Evolutionary conservation across 2,113 vertebrate species (phyloP), one percentile per base, ranked within the genome.

Genomic region (Mesoclemmys tuberculata): DNA sequence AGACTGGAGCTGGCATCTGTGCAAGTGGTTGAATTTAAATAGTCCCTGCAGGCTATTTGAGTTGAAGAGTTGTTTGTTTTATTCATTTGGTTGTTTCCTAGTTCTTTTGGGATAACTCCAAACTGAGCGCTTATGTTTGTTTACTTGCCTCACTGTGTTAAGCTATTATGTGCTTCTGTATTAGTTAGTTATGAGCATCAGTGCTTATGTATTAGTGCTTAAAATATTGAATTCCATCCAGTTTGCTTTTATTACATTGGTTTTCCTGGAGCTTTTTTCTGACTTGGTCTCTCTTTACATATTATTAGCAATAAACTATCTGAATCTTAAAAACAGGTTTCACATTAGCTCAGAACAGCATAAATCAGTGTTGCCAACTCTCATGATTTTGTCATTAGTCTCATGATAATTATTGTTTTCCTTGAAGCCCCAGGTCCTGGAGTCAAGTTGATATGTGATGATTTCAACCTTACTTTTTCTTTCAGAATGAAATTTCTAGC

Each of bases 11-110:
- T 96, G 97, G 85, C 93, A 96, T 98, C 95, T 93, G 77, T 91
- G 91, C 93, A 46, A 46, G 44, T 96, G 91, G 85, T 71, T 97
- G 94, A 95, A 97, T 98, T 93, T 90, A 93, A 91, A 97, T 96
- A 41, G 88, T 92, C 83, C 91, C 97, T 93, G 79, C 81, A 97
- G 96, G 97, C 91, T 95, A 84, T 97, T 96, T 96, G 92, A 89
- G 31, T 96, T 85, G 94, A 93, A 95, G 84, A 88, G 52, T 86
- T 95, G 89, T 81, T 85, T 90, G 51, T 95, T 96, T 97, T 96
- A 97, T 95, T 97, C 85, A 96, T 93, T 97, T 93, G 41, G 21
- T 95, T 96, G 77, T 94, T 97, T 86, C 90, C 80, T 92, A 86
- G 92, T 94, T 97, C 83, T 96, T 96, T 56, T 90, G 96, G 96